phyloP scores from a whole-genome alignment of 2,113 vertebrate genomes.

The Ctenomys sociabilis region DNA sequence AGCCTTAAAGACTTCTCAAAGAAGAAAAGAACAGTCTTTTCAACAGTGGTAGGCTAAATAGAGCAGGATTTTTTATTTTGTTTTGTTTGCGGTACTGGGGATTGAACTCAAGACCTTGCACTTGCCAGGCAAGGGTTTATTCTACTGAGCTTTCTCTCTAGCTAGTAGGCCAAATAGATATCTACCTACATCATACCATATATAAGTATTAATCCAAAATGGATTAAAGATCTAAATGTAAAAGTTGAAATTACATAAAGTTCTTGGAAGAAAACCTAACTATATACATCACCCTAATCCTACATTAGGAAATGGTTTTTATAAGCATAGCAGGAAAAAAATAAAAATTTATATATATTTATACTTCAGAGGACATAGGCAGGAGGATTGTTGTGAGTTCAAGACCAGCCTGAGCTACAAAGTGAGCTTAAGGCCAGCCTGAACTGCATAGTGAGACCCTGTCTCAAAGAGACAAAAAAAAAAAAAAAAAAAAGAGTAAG shows the following conservation, averaged over 20 bases:
- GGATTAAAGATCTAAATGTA: conserved; percentile 7
- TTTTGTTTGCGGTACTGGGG: too few species aligned
- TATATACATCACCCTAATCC: background rate
- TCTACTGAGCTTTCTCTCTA: too few species aligned
- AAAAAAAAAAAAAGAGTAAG: too few species aligned
- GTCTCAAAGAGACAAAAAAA: too few species aligned
- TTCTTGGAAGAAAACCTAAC: conserved; percentile 29
- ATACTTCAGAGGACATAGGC: background rate
- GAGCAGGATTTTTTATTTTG: too few species aligned
- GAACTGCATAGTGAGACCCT: too few species aligned
- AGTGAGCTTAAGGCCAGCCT: too few species aligned
- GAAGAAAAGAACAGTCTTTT: background rate
- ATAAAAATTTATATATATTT: background rate
- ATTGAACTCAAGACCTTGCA: too few species aligned
- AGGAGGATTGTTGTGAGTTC: too few species aligned
- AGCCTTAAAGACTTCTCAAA: background rate
- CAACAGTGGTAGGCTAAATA: background rate
- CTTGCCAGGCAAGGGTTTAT: too few species aligned
- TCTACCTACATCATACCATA: background rate
- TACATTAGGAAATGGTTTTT: conserved; percentile 32
- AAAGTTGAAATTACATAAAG: conserved; percentile 31
- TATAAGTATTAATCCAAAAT: conserved; percentile 49
- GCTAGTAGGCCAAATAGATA: background rate
- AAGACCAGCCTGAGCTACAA: too few species aligned
- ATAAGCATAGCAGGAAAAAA: conserved; percentile 27